Percentiles rank a stretch among this genome's conserved stretches.
Evolutionary conservation across 2,113 vertebrate genomes (phyloP).

Genomic region (Amblyornis subalaris): DNA sequence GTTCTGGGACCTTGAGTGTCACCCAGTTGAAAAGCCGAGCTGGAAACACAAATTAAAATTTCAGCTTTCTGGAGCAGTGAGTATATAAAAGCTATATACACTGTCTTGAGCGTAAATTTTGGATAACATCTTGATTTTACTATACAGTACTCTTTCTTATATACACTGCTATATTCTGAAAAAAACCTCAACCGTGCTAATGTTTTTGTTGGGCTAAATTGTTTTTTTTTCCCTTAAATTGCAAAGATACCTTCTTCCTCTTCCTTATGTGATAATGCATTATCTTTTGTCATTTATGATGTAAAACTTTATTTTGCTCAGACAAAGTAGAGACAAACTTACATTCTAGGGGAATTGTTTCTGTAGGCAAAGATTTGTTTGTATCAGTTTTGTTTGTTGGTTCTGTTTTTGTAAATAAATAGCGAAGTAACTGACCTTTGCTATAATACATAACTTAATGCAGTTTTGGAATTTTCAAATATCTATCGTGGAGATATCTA

Average conservation of each 20-base stretch:
- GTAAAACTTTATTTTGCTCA: not conserved
- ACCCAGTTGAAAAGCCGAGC: slow-evolving; percentile 80
- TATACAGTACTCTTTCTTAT: not conserved
- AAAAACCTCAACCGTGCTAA: not conserved
- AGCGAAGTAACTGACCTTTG: not conserved
- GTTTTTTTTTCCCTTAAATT: not conserved
- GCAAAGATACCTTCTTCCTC: not conserved
- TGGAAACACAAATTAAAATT: slow-evolving; percentile 82
- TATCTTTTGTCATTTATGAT: not conserved
- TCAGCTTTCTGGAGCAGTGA: slow-evolving; percentile 88
- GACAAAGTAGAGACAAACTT: not conserved
- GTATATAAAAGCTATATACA: slow-evolving; percentile 21
- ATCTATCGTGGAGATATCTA: not conserved
- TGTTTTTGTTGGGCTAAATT: not conserved
- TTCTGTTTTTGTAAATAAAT: not conserved
- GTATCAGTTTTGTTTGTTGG: not conserved
- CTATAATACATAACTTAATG: not conserved
- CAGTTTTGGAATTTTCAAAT: not conserved
- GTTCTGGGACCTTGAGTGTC: slow-evolving; percentile 93
- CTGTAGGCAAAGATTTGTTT: not conserved
- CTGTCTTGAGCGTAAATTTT: not conserved
- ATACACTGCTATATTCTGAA: not conserved
- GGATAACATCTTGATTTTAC: not conserved
- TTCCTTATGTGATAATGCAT: not conserved
- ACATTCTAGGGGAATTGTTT: not conserved